phyloP scores from a whole-genome alignment of 2,888 invertebrate genomes.

The Tenthredo mesomela region DNA sequence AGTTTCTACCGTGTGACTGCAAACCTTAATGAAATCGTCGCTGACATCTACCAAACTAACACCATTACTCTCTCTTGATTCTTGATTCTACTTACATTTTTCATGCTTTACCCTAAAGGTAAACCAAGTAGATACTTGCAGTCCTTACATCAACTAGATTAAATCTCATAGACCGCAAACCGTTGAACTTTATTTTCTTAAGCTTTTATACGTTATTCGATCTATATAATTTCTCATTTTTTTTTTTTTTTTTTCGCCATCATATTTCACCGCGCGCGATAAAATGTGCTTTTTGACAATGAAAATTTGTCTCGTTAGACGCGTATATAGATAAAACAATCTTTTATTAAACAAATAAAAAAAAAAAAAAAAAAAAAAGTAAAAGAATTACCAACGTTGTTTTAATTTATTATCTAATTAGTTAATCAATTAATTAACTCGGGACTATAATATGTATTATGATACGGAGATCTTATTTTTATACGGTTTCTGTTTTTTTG shows the following conservation, averaged over 20 bases:
- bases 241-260: too few species aligned
- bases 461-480: neutral
- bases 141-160: conserved; percentile 20
- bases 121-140: neutral
- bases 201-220: neutral
- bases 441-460: neutral
- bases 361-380: neutral
- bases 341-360: neutral
- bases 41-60: conserved; percentile 9
- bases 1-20: conserved; percentile 19
- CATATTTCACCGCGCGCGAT: neutral
- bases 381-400: neutral
- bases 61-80: neutral
- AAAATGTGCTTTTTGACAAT: neutral
- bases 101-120: neutral
- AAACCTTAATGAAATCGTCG: conserved; percentile 46
- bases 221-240: neutral
- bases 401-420: conserved; percentile 7
- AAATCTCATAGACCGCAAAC: conserved; percentile 5
- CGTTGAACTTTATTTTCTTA: neutral
- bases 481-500: neutral
- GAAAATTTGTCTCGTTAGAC: neutral
- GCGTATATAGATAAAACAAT: neutral
- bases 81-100: conserved; percentile 9
- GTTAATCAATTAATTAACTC: neutral